Percentiles rank a stretch among this genome's conserved stretches.
These are phyloP conservation scores for Clistopyga incitator DNA, from an alignment of 2,888 invertebrate species.

Conservation along the genomic window DNA sequence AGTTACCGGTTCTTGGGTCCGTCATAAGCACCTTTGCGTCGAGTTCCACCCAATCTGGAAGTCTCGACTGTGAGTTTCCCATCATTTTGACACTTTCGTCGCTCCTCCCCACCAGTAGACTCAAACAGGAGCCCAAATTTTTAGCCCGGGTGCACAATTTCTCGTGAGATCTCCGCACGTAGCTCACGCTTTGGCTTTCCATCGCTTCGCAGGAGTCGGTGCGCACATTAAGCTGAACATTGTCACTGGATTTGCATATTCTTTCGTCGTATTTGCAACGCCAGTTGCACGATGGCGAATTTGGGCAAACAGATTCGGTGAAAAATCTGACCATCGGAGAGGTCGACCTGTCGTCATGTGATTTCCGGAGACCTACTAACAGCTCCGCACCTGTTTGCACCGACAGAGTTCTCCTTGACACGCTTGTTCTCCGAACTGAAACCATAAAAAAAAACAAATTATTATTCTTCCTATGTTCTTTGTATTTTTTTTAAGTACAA, in stretches of 20 bases:
- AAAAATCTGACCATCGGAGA: constrained; percentile 57
- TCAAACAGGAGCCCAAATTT: constrained; percentile 62
- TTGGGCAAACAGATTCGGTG: constrained; percentile 40
- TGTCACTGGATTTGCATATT: constrained; percentile 66
- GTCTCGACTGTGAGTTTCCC: not conserved
- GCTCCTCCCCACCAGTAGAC: constrained; percentile 53
- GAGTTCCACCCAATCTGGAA: constrained; percentile 53
- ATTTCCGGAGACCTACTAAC: constrained; percentile 61
- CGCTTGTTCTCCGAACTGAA: constrained; percentile 60
- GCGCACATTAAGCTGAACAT: constrained; percentile 36
- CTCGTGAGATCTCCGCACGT: constrained; percentile 51
- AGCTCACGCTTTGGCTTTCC: constrained; percentile 9
- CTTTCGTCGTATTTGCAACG: constrained; percentile 61
- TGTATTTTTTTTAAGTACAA: not conserved
- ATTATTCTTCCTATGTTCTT: too few relatives aligned
- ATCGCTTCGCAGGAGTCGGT: constrained; percentile 14
- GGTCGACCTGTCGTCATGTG: constrained; percentile 53
- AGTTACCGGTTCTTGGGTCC: constrained; percentile 42
- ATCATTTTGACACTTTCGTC: constrained; percentile 42
- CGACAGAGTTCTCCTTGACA: constrained; percentile 71
- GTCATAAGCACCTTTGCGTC: constrained; percentile 60
- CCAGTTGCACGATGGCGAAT: constrained; percentile 50
- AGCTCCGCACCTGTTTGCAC: constrained; percentile 75
- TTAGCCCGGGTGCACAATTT: constrained; percentile 56
- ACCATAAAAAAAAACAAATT: too few relatives aligned